Percentiles rank a stretch among this genome's conserved stretches.
Evolutionary conservation across 2,888 invertebrate species (phyloP).

Genomic region (Palloptera scutellata): DNA sequence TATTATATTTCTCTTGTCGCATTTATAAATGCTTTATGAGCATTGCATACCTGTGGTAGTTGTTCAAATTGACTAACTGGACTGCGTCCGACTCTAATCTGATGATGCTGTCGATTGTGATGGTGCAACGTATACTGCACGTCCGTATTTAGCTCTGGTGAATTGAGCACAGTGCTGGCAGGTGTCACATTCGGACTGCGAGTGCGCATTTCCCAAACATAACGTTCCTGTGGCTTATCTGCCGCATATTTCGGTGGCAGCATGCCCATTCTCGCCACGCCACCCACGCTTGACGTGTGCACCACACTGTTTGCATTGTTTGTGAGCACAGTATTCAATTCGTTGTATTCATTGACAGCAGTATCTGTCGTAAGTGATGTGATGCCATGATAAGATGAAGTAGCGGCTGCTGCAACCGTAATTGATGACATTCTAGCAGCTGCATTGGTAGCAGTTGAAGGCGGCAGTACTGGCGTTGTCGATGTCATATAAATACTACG

Average conservation of each 20-base stretch:
- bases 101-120: constrained; percentile 49
- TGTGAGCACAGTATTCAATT: constrained; percentile 3
- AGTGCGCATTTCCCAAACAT: constrained; percentile 63
- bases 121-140: constrained; percentile 56
- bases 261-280: not conserved
- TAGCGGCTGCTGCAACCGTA: too few relatives aligned
- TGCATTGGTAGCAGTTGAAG: not conserved
- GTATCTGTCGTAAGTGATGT: constrained; percentile 17
- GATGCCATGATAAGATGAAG: not conserved
- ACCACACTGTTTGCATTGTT: not conserved
- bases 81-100: constrained; percentile 63
- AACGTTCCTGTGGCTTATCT: constrained; percentile 56
- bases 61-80: constrained; percentile 61
- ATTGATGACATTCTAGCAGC: not conserved
- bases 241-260: not conserved
- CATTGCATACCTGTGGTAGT: constrained; percentile 47
- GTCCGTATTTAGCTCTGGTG: constrained; percentile 61
- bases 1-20: not conserved
- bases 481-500: constrained; percentile 7
- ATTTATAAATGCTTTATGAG: not conserved
- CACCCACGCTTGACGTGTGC: not conserved
- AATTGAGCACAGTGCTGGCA: constrained; percentile 62
- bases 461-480: not conserved
- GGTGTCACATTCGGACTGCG: constrained; percentile 63
- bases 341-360: constrained; percentile 18